phyloP scores from a whole-genome alignment of 2,113 vertebrate genomes.

The Otocyon megalotis region DNA sequence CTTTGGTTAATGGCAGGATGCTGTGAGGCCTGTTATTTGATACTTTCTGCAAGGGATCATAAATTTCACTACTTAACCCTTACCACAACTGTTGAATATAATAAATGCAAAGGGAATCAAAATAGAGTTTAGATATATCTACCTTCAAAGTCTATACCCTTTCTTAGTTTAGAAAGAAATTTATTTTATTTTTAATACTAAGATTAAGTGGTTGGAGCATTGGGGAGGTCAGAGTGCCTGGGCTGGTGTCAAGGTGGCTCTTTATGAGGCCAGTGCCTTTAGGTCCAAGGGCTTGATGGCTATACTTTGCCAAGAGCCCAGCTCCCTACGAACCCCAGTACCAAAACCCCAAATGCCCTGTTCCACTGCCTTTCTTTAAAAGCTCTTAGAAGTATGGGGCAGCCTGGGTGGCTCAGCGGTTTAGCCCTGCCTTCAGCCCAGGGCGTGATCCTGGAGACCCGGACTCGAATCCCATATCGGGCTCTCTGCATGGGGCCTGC shows the following conservation, averaged over 20 bases:
- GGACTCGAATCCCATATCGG: too few relatives aligned
- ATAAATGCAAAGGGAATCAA: not conserved
- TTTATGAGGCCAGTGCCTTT: not conserved
- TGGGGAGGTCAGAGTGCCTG: not conserved
- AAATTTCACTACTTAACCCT: not conserved
- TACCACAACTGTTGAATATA: not conserved
- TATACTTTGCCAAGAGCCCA: not conserved
- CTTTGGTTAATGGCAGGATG: too few relatives aligned
- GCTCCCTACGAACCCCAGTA: not conserved
- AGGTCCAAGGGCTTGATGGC: too few relatives aligned
- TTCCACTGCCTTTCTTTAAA: not conserved
- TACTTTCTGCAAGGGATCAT: not conserved
- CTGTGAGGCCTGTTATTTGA: not conserved
- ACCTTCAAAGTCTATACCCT: not conserved
- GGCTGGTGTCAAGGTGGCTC: not conserved
- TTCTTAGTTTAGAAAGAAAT: slow-evolving; percentile 23
- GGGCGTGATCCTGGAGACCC: too few relatives aligned
- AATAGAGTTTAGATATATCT: not conserved
- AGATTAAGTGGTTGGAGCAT: not conserved
- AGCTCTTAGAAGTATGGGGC: not conserved
- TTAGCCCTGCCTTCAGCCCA: too few relatives aligned
- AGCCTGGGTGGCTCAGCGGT: too few relatives aligned
- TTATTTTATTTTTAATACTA: not conserved
- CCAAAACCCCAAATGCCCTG: not conserved
- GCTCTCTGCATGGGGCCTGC: too few relatives aligned